Conservation (phyloP, 2,113 vertebrate species). For the Rhabdomys dilectus region DNA sequence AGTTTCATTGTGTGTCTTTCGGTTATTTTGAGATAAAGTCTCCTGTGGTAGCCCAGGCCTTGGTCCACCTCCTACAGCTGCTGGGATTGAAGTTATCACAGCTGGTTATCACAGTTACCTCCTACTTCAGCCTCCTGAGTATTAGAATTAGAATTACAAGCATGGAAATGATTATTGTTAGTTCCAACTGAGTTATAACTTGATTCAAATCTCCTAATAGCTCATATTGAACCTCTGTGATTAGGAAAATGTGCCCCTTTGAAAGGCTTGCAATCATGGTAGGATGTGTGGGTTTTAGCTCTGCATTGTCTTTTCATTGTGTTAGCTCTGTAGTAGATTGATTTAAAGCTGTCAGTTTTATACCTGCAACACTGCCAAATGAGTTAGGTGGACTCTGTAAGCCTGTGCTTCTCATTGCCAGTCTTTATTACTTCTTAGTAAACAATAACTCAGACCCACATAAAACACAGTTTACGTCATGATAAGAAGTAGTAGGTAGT, state of each 20-base stretch:
- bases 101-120: too few species aligned
- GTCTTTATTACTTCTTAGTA: neutral
- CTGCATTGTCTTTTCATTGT: neutral
- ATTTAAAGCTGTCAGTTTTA: conserved; percentile 2
- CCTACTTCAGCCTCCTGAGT: neutral
- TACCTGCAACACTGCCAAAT: neutral
- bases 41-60: neutral
- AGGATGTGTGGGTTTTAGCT: conserved; percentile 1
- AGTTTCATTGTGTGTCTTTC: neutral
- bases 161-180: neutral
- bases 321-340: neutral
- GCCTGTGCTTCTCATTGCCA: neutral
- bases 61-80: neutral
- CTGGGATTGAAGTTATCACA: neutral
- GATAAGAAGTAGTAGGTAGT: neutral
- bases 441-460: neutral
- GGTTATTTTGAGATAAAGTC: neutral
- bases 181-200: neutral
- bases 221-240: neutral
- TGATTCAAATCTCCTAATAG: conserved; percentile 4
- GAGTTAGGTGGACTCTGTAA: neutral
- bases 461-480: neutral
- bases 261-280: neutral
- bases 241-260: neutral
- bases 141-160: neutral